Evolutionary conservation across 1,140 invertebrate species (phyloP).

Genomic region (Diabrotica virgifera): DNA sequence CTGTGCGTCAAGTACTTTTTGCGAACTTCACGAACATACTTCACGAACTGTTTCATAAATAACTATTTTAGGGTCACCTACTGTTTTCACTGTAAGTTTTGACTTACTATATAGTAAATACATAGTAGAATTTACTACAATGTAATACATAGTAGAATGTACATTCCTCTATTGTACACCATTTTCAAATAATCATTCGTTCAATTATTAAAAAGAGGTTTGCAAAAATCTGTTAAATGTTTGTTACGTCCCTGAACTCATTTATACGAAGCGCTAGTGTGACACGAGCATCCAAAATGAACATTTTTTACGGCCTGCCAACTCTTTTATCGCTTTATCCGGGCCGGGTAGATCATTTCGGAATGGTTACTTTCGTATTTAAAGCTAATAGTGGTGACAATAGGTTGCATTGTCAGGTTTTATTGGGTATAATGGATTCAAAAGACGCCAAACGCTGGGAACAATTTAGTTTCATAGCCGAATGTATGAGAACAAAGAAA

Average conservation of each 20-base stretch:
- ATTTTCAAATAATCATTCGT: too few relatives aligned
- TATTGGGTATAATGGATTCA: conserved; percentile 8
- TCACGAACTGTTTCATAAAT: too few relatives aligned
- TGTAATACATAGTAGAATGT: too few relatives aligned
- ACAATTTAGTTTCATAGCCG: background rate
- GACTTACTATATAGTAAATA: too few relatives aligned
- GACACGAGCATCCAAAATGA: background rate
- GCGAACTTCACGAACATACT: too few relatives aligned
- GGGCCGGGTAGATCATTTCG: conserved; percentile 9
- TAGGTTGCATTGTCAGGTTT: conserved; percentile 13
- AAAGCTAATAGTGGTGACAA: conserved; percentile 16
- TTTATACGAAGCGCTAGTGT: background rate
- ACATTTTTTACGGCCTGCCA: conserved; percentile 13
- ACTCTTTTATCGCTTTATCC: conserved; percentile 9
- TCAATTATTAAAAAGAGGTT: too few relatives aligned
- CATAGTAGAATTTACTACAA: too few relatives aligned
- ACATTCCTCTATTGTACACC: too few relatives aligned
- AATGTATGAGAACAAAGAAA: background rate
- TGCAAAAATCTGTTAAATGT: too few relatives aligned
- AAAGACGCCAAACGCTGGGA: conserved; percentile 8
- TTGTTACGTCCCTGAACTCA: background rate
- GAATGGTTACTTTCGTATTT: conserved; percentile 13
- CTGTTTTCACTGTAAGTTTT: too few relatives aligned
- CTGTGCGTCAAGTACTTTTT: too few relatives aligned
- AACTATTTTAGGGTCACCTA: too few relatives aligned